Conservation (phyloP, 2,113 vertebrate species). For the Myotis yumanensis region DNA sequence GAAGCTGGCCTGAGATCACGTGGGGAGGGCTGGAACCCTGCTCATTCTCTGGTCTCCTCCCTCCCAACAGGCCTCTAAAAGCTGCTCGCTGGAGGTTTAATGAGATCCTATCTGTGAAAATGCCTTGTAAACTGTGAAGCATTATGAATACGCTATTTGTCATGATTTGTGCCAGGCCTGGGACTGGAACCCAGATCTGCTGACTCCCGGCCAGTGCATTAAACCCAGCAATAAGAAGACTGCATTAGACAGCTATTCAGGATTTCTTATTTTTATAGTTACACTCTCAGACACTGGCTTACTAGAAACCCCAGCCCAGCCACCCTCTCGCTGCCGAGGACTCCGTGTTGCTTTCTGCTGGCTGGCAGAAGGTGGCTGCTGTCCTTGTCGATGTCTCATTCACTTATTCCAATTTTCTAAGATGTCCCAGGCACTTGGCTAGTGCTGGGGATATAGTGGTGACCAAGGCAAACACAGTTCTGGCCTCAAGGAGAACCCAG, state of each 20-base stretch:
- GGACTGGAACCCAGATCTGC: conserved; percentile 42
- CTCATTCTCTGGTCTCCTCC: not conserved
- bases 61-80: not conserved
- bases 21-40: not conserved
- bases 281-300: not conserved
- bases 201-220: not conserved
- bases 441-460: not conserved
- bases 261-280: not conserved
- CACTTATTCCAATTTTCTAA: not conserved
- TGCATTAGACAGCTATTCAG: not conserved
- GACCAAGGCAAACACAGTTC: not conserved
- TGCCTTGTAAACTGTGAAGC: conserved; percentile 14
- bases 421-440: not conserved
- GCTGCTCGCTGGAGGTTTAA: not conserved
- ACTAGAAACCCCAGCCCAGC: not conserved
- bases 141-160: not conserved
- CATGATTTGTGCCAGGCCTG: not conserved
- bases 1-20: not conserved
- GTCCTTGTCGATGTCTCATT: not conserved
- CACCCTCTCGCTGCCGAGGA: not conserved
- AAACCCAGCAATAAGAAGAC: not conserved
- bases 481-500: not conserved
- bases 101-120: conserved; percentile 38
- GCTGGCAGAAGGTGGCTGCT: not conserved
- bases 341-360: not conserved